Evolutionary conservation across 2,888 invertebrate genomes (phyloP).

Genomic region (Margaritifera margaritifera): DNA sequence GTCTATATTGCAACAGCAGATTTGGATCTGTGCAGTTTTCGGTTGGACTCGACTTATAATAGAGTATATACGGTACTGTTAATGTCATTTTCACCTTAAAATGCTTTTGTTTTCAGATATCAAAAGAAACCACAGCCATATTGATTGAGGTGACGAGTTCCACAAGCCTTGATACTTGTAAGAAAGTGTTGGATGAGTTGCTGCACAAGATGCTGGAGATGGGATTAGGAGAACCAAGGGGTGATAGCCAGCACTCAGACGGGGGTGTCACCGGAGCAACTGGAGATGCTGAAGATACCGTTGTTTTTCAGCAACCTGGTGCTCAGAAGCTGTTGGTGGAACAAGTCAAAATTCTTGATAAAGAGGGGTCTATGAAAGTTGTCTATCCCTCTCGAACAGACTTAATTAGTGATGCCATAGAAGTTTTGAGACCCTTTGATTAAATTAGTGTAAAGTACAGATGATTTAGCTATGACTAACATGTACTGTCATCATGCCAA

Average conservation of each 20-base stretch:
- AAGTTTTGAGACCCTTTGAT: conserved; percentile 46
- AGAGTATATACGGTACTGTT: no score
- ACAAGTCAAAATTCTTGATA: conserved; percentile 83
- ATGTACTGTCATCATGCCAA: no score
- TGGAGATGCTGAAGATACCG: conserved; percentile 29
- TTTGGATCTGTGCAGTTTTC: no score
- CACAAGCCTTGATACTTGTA: conserved; percentile 79
- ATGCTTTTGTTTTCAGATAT: conserved; percentile 77
- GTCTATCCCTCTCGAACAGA: conserved; percentile 87
- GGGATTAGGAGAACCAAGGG: conserved; percentile 51
- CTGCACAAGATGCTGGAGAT: conserved; percentile 79
- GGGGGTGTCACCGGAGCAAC: conserved; percentile 22
- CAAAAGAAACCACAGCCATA: conserved; percentile 79
- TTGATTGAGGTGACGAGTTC: conserved; percentile 86
- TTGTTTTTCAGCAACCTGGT: conserved; percentile 9
- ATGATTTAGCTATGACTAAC: no score
- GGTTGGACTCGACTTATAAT: no score
- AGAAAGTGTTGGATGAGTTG: conserved; percentile 80
- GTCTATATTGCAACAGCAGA: no score
- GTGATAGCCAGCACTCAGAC: conserved; percentile 46
- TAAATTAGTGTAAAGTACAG: neutral
- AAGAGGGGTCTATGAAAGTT: conserved; percentile 81
- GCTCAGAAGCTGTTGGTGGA: conserved; percentile 73
- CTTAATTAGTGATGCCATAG: conserved; percentile 71
- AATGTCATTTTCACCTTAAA: no score